Evolutionary conservation across 2,888 invertebrate genomes (phyloP).

Genomic region (Epistrophe eligans): DNA sequence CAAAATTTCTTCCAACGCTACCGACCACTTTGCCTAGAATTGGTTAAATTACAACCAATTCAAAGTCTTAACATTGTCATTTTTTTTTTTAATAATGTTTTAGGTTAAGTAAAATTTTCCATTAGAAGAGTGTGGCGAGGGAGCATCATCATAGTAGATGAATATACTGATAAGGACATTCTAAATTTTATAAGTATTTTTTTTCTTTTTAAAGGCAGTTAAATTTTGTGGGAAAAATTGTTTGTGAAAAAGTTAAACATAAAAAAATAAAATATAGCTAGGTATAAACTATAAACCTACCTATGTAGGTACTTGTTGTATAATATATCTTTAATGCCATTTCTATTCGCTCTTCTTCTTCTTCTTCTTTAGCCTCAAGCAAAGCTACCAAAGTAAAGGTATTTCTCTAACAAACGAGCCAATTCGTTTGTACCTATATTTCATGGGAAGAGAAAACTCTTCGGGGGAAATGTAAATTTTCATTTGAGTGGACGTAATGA

Average conservation of each 20-base stretch:
- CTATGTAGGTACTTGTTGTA: background rate
- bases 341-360: background rate
- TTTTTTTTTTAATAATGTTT: background rate
- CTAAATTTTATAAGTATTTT: background rate
- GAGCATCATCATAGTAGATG: background rate
- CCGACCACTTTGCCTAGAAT: too few species aligned
- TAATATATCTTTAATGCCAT: background rate
- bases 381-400: background rate
- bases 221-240: background rate
- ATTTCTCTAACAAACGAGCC: background rate
- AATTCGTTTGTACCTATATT: background rate
- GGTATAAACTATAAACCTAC: too few species aligned
- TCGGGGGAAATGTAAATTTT: background rate
- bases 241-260: background rate
- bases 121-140: background rate
- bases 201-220: background rate
- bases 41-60: background rate
- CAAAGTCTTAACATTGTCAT: background rate
- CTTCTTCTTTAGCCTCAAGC: background rate
- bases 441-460: background rate
- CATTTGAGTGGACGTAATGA: slow-evolving; percentile 14
- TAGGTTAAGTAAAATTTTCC: background rate
- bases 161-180: background rate
- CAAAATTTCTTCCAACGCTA: too few species aligned
- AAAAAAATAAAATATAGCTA: background rate